phyloP scores from a whole-genome alignment of 1,140 invertebrate species.

The Phymastichus coffea region DNA sequence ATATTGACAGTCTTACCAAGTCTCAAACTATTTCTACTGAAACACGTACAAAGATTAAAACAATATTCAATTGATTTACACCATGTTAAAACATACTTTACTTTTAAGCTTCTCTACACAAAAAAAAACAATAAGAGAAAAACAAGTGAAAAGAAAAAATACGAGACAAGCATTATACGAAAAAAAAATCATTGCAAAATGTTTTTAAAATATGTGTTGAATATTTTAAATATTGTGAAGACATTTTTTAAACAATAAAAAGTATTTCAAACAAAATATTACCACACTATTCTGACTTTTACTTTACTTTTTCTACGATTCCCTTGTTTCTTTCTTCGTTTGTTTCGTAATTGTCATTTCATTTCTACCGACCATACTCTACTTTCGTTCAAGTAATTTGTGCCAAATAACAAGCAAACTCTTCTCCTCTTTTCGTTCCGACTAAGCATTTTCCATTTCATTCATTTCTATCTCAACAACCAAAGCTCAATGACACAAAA shows the following conservation, averaged over 20 bases:
- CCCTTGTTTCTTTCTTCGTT: not conserved
- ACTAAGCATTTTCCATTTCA: too few relatives aligned
- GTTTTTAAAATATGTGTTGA: constrained; percentile 24
- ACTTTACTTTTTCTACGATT: not conserved
- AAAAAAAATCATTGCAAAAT: constrained; percentile 24
- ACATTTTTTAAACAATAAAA: constrained; percentile 21
- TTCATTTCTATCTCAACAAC: too few relatives aligned
- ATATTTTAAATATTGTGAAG: constrained; percentile 28
- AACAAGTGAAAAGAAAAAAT: not conserved
- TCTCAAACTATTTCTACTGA: constrained; percentile 23
- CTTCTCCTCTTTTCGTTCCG: too few relatives aligned
- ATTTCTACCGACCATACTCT: too few relatives aligned
- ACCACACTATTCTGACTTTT: constrained; percentile 6
- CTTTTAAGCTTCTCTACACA: constrained; percentile 24
- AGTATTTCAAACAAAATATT: constrained; percentile 20
- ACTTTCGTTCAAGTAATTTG: too few relatives aligned
- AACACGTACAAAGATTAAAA: constrained; percentile 24
- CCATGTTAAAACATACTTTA: constrained; percentile 19
- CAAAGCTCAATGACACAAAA: too few relatives aligned
- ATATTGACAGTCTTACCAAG: constrained; percentile 18
- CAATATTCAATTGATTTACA: constrained; percentile 25
- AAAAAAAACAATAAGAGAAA: constrained; percentile 8
- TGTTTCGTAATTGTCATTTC: not conserved
- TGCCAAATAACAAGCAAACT: too few relatives aligned
- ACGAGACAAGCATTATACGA: constrained; percentile 6